A percentile compares a stretch with the other conserved stretches of the same genome.
phyloP scores from a whole-genome alignment of 2,797 vertebrate species.

The Crax fasciolata region DNA sequence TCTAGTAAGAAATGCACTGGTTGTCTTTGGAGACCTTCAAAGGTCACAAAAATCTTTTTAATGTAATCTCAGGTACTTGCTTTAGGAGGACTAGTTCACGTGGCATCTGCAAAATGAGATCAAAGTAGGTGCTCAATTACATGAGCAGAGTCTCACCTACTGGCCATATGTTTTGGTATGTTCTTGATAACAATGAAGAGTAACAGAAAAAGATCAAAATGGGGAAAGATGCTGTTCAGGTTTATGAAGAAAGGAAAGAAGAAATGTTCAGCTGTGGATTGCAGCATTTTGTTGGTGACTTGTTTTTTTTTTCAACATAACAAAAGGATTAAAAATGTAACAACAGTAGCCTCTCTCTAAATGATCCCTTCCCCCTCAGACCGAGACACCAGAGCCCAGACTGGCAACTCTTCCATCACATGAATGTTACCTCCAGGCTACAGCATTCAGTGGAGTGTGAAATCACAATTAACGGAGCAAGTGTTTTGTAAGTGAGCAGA shows the following conservation, averaged over 20 bases:
- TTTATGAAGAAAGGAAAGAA: neutral
- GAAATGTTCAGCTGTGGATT: neutral
- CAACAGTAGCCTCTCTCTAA: neutral
- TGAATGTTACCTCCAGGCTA: constrained; percentile 74
- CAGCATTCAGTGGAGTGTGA: constrained; percentile 78
- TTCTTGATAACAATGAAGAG: neutral
- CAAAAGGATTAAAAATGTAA: constrained; percentile 41
- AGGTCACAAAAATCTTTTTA: neutral
- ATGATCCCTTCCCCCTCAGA: neutral
- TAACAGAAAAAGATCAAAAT: neutral
- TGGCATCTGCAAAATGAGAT: neutral
- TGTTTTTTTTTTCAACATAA: neutral
- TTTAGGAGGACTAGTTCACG: neutral
- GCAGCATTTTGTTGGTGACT: neutral
- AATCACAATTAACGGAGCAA: constrained; percentile 86
- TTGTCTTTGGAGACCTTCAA: neutral
- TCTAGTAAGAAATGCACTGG: neutral
- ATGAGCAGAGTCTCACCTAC: neutral
- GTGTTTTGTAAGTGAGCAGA: constrained; percentile 82
- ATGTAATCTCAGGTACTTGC: neutral
- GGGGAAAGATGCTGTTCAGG: neutral
- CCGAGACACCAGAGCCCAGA: neutral
- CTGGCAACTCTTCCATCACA: constrained; percentile 63
- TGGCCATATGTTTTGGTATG: fast-evolving
- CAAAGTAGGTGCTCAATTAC: neutral